phyloP scores from a whole-genome alignment of 2,113 vertebrate species.

The Elephantulus edwardii region DNA sequence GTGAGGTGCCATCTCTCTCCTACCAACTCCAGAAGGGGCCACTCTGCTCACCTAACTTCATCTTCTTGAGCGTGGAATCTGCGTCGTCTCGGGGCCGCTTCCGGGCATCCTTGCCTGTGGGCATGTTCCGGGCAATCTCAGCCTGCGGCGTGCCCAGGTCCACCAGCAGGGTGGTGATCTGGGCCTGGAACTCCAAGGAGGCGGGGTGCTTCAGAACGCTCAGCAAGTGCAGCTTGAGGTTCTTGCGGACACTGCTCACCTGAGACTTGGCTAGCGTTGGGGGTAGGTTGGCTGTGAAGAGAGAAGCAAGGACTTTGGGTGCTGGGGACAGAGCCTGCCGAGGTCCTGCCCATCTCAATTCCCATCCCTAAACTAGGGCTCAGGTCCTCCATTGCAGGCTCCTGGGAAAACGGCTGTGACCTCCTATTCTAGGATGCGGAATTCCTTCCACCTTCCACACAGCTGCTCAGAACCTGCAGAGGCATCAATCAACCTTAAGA shows the following conservation, averaged over 20 bases:
- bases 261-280: constrained; percentile 96
- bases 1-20: neutral
- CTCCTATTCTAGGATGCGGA: neutral
- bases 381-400: neutral
- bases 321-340: neutral
- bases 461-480: neutral
- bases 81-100: constrained; percentile 90
- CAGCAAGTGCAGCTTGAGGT: constrained; percentile 94
- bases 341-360: neutral
- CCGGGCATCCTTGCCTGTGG: constrained; percentile 86
- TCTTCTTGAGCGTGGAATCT: constrained; percentile 90
- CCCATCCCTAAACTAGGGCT: neutral
- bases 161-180: constrained; percentile 94
- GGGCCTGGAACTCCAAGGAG: constrained; percentile 93
- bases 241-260: constrained; percentile 97
- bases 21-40: rapidly evolving
- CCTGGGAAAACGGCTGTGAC: neutral
- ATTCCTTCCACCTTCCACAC: too few relatives aligned
- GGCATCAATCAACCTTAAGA: neutral
- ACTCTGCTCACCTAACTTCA: constrained; percentile 91
- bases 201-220: constrained; percentile 92
- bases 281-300: constrained; percentile 90
- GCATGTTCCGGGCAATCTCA: constrained; percentile 91
- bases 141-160: constrained; percentile 94
- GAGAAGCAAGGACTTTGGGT: neutral